A percentile compares a stretch with the other conserved stretches of the same genome.
Evolutionary conservation across 2,113 vertebrate genomes (phyloP).

Genomic region (Isichthys henryi): DNA sequence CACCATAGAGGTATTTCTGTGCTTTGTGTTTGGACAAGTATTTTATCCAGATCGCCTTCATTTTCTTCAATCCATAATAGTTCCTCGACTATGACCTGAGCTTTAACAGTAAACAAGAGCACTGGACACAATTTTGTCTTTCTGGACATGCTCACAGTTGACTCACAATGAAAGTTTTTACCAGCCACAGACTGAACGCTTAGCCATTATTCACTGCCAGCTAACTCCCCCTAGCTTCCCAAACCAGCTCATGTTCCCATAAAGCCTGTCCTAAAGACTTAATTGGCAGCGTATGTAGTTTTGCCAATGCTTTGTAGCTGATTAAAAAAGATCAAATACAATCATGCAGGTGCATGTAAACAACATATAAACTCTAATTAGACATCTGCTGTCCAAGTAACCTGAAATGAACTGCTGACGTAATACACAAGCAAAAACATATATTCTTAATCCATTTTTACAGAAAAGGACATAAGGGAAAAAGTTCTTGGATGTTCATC

Average conservation of each 20-base stretch:
- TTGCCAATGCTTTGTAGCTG: not conserved
- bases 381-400: not conserved
- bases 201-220: slow-evolving; percentile 29
- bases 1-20: not conserved
- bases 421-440: not conserved
- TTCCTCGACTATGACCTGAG: not conserved
- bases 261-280: not conserved
- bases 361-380: not conserved
- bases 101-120: not conserved
- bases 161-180: not conserved
- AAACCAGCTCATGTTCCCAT: not conserved
- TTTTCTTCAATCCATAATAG: not conserved
- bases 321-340: not conserved
- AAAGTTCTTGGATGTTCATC: not conserved
- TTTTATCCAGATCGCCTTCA: not conserved
- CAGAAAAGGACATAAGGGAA: not conserved
- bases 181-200: not conserved
- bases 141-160: not conserved
- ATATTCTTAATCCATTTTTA: not conserved
- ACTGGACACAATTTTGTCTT: not conserved
- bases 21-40: not conserved
- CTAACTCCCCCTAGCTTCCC: not conserved
- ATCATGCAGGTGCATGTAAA: not conserved
- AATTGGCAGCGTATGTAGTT: not conserved
- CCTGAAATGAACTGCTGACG: not conserved